Evolutionary conservation across 2,797 vertebrate genomes (phyloP), one percentile per base, ranked within the genome.

Genomic region (Paedocypris micromegethes): DNA sequence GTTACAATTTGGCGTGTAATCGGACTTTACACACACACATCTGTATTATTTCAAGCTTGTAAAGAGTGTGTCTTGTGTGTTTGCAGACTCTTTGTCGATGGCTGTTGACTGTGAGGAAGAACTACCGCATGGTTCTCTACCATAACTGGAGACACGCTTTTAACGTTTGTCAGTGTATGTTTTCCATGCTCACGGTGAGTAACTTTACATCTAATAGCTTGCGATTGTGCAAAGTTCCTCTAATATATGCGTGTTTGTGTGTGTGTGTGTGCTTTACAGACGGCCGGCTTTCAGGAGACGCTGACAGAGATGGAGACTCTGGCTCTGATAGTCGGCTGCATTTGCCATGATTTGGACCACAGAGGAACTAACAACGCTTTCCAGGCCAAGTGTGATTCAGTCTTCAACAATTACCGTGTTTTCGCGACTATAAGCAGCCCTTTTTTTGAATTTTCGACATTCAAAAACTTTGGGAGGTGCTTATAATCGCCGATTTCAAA

Each of bases 111-210:
- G 94, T 99, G 74, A 91, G 97, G 77, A 99, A 99, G 83, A 99
- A 99, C 88, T 99, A 99, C 69, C 91, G 95, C 46, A 98, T 95
- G 94, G 95, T 99, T 77, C 88, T 95, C 58, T 99, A 99, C 80
- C 96, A 99, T 89, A 99, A 99, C 88, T 99, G 97, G 95, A 94
- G 97, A 83, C 97, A 98, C 0, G 96, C 96, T 57, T 99, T 99
- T 89, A 99, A 99, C 0, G 95, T 98, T 70, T 98, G 95, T 85
- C 97, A 99, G 82, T 93, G 96, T 84, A 98, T 99, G 97, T 99
- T 97, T 74, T 92, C 95, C 40, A 94, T 98, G 92, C 82, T 99
- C 53, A 98, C 94, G 42, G 97, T 98, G 88, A 92, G 90, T 89
- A 78, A 54, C 41, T 72, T 23, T 23, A 23, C 23, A 1, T 23